These are phyloP conservation scores for Hemicentrotus pulcherrimus DNA, from an alignment of 35 echinoderm and acorn worm species.

Conservation along the genomic window DNA sequence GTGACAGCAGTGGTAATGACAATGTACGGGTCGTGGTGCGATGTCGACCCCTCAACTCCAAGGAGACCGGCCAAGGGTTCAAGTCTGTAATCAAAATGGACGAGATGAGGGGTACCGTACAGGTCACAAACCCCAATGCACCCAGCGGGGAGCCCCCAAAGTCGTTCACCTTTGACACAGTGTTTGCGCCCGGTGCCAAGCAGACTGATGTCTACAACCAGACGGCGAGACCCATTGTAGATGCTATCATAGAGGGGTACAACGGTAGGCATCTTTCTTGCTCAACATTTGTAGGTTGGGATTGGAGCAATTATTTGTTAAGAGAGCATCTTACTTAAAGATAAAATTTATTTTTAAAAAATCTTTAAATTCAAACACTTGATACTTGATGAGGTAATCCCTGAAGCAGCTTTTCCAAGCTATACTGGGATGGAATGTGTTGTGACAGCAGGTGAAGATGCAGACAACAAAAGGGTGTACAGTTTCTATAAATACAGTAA, in stretches of 20 bases:
- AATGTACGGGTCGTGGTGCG: constrained; percentile 94
- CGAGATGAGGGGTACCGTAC: constrained; percentile 76
- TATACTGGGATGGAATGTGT: too few species aligned
- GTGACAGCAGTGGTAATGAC: constrained; percentile 54
- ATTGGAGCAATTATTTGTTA: too few species aligned
- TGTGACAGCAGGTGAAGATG: too few species aligned
- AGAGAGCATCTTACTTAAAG: not conserved
- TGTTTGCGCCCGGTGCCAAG: constrained; percentile 85
- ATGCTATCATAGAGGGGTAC: constrained; percentile 97
- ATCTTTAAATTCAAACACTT: too few species aligned
- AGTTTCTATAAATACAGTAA: too few species aligned
- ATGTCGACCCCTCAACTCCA: constrained; percentile 93
- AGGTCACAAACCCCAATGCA: constrained; percentile 79
- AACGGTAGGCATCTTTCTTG: constrained; percentile 73
- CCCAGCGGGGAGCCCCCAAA: constrained; percentile 88
- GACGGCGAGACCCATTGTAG: constrained; percentile 92
- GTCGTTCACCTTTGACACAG: constrained; percentile 93
- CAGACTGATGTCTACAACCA: constrained; percentile 98
- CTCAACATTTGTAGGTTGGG: too few species aligned
- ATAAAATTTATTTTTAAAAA: not conserved
- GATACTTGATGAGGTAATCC: too few species aligned
- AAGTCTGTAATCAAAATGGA: constrained; percentile 84
- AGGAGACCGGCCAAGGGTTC: constrained; percentile 81
- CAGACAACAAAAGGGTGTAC: too few species aligned
- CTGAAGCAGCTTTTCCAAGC: too few species aligned